These are phyloP conservation scores for Hydra vulgaris DNA, from an alignment of 30 jellyfish, hydroid and myxozoan genomes.

Conservation along the genomic window DNA sequence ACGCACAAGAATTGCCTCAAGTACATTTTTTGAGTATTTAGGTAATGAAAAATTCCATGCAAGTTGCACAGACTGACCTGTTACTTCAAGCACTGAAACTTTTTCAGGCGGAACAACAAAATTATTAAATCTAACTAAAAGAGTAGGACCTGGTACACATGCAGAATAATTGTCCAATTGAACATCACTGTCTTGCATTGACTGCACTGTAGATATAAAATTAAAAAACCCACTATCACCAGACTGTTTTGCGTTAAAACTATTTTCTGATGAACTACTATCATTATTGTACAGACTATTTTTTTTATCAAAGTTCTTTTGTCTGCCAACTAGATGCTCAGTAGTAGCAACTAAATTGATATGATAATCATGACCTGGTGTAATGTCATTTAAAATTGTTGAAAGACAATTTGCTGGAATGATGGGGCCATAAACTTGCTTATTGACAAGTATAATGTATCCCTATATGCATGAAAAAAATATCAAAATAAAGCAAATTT, in stretches of 20 bases:
- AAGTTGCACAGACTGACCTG: conserved; percentile 35
- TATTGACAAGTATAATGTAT: conserved; percentile 21
- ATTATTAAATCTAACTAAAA: conserved; percentile 17
- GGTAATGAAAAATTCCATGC: conserved; percentile 38
- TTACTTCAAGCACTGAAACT: conserved; percentile 20
- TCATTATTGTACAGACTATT: background rate
- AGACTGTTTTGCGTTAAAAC: background rate
- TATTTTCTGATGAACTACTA: background rate
- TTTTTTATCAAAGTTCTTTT: background rate
- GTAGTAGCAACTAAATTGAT: conserved; percentile 28
- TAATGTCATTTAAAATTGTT: conserved; percentile 20
- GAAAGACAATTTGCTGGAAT: conserved; percentile 26
- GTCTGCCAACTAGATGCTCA: conserved; percentile 43
- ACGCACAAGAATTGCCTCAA: conserved; percentile 27
- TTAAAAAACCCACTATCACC: conserved; percentile 14
- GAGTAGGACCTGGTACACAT: conserved; percentile 35
- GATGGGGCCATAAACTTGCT: conserved; percentile 16
- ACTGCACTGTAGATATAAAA: conserved; percentile 15
- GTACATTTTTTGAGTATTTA: background rate
- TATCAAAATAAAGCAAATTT: background rate
- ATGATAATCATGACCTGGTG: conserved; percentile 39
- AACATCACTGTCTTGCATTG: background rate
- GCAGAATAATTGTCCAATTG: conserved; percentile 18
- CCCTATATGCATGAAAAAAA: conserved; percentile 17
- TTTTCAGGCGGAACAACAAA: conserved; percentile 34